These are phyloP conservation scores for Dicentrarchus labrax DNA, from an alignment of 2,113 vertebrate species.

Conservation along the genomic window DNA sequence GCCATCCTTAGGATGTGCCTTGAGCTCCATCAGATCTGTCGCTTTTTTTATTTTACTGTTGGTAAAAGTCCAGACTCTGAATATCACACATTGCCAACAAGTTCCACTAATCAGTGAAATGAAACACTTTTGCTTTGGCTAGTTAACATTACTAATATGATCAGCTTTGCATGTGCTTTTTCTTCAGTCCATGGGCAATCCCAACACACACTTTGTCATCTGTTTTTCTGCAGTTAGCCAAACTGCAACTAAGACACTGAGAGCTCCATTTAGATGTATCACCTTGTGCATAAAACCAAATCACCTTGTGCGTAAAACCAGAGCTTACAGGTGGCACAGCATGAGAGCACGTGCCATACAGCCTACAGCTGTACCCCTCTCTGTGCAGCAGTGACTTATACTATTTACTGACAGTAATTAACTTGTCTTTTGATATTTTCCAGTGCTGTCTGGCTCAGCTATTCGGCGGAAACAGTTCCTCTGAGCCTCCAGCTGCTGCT, in stretches of 20 bases:
- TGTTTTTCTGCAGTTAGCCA: background rate
- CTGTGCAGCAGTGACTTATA: background rate
- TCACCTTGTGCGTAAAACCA: background rate
- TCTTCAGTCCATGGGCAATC: background rate
- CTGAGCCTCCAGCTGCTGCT: background rate
- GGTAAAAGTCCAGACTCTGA: too few species aligned
- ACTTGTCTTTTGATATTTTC: background rate
- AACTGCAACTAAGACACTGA: background rate
- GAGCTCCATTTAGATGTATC: background rate
- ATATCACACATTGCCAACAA: background rate
- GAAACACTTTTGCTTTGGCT: background rate
- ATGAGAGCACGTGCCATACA: background rate
- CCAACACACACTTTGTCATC: background rate
- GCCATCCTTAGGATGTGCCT: background rate
- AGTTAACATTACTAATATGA: background rate
- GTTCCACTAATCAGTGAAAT: background rate
- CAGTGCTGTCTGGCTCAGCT: background rate
- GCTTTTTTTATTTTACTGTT: background rate
- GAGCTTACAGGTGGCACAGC: background rate
- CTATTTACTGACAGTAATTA: background rate
- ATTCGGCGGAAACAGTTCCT: background rate
- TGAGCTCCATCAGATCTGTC: background rate
- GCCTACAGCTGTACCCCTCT: background rate
- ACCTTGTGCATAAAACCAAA: background rate
- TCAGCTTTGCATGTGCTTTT: background rate